Evolutionary conservation across 2,888 invertebrate species (phyloP), one percentile per base, ranked within the genome.

Genomic region (Sinotaia quadrata): DNA sequence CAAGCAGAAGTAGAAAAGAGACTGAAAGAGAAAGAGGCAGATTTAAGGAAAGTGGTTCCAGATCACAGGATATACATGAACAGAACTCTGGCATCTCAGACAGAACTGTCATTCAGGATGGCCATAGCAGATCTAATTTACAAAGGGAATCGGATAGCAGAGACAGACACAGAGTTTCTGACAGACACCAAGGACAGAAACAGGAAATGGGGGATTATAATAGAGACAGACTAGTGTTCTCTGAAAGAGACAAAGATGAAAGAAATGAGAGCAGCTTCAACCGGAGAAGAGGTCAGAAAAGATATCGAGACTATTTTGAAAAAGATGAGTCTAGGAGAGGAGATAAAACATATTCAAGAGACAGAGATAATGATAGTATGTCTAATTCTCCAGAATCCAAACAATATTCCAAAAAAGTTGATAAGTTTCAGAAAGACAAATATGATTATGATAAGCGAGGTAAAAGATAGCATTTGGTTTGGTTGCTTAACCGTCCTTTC

Each of bases 311-410:
- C 27, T 27, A 56, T 10, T 27, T 21, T 21, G 31, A 54, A 18
- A 36, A 52, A 56, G 41, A 61, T 34, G 31, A 44, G 5, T 47
- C 24, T 21, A 57, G 37, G 36, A 58, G 57, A 21, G 31, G 63
- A 24, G 34, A 54, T 8, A 27, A 44, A 31, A 44, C 29, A 44
- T 33, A 10, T 8, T 8, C 24, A 41, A 29, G 4, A 41, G 59
- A 41, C 41, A 24, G 10, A 10, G 12, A 41, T 27, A 27, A 41
- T 29, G 24, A 47, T n/a, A 61, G 61, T 24, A 31, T 29, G 47
- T 24, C 27, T 4, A 10, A n/a, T 15, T 31, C 7, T 2, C 31
- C 47, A 21, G n/a, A n/a, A 21, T 47, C 47, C n/a, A 47, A 47
- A 18, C 47, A 18, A 5, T 10, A 29, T 21, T 31, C 7, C 24